Percentiles rank a stretch among this genome's conserved stretches.
phyloP scores from a whole-genome alignment of 2,797 vertebrate species.

The Petrocephalus sullivani region DNA sequence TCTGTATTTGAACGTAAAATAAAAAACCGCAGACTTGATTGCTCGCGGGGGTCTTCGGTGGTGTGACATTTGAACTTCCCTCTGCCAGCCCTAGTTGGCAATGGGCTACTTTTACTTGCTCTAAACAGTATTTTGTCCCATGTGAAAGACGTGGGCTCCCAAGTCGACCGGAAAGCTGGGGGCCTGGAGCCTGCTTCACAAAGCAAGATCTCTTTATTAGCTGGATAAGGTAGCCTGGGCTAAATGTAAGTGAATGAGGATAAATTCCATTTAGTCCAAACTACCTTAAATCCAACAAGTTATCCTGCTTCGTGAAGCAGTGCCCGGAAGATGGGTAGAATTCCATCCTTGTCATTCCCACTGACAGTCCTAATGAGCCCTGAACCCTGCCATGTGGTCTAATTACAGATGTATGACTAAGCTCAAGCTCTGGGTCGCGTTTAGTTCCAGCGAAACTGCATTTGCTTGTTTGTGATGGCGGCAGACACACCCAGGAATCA shows the following conservation, averaged over 20 bases:
- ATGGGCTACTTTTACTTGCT: background rate
- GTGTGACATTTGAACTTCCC: constrained; percentile 42
- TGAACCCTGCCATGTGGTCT: background rate
- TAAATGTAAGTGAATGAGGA: background rate
- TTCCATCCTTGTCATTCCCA: background rate
- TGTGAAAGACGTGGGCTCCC: background rate
- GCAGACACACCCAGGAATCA: background rate
- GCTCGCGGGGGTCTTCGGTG: constrained; percentile 23
- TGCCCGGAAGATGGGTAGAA: background rate
- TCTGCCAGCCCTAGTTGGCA: background rate
- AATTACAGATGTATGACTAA: background rate
- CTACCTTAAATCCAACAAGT: background rate
- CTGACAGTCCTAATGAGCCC: background rate
- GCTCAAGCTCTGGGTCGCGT: background rate
- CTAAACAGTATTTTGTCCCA: background rate
- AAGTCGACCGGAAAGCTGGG: background rate
- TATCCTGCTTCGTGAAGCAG: background rate
- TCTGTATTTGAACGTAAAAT: constrained; percentile 5
- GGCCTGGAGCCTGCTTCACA: background rate
- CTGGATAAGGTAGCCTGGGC: background rate
- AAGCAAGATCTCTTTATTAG: background rate
- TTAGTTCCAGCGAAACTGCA: background rate
- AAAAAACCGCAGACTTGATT: background rate
- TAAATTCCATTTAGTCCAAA: background rate
- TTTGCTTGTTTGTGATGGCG: background rate